phyloP scores from a whole-genome alignment of 2,797 vertebrate species.

The Apodemus agrarius region DNA sequence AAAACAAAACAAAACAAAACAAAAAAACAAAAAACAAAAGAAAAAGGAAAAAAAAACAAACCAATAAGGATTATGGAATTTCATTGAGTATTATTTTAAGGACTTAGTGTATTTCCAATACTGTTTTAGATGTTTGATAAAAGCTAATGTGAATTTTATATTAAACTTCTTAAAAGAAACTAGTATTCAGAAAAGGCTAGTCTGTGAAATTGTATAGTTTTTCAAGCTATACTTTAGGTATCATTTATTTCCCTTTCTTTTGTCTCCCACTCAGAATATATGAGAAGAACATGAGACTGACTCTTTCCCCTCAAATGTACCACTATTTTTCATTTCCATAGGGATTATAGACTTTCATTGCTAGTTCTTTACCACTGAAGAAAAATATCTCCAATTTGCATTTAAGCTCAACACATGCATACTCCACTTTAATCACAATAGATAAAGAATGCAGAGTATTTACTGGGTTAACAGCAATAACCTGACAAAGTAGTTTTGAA shows the following conservation, averaged over 20 bases:
- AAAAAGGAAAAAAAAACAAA: too few species aligned
- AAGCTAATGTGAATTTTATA: neutral
- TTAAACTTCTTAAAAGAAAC: neutral
- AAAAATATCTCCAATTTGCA: neutral
- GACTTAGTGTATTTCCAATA: neutral
- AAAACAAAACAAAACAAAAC: too few species aligned
- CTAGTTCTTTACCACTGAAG: neutral
- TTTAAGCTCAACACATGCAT: neutral
- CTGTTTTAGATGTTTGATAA: neutral
- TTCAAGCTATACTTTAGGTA: neutral
- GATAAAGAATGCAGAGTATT: neutral
- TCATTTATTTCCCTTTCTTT: conserved; percentile 10
- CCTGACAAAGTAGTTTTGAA: neutral
- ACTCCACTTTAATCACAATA: neutral
- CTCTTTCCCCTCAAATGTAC: neutral
- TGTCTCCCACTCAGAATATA: neutral
- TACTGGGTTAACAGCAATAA: neutral
- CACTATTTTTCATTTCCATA: neutral
- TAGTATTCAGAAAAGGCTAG: neutral
- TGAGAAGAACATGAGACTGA: neutral
- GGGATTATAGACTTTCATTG: neutral
- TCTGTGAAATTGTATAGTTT: neutral
- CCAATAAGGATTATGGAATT: neutral
- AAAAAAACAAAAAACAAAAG: too few species aligned
- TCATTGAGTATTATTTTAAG: conserved; percentile 11